These are phyloP conservation scores for Perca fluviatilis DNA, from an alignment of 2,113 vertebrate species.

Conservation along the genomic window DNA sequence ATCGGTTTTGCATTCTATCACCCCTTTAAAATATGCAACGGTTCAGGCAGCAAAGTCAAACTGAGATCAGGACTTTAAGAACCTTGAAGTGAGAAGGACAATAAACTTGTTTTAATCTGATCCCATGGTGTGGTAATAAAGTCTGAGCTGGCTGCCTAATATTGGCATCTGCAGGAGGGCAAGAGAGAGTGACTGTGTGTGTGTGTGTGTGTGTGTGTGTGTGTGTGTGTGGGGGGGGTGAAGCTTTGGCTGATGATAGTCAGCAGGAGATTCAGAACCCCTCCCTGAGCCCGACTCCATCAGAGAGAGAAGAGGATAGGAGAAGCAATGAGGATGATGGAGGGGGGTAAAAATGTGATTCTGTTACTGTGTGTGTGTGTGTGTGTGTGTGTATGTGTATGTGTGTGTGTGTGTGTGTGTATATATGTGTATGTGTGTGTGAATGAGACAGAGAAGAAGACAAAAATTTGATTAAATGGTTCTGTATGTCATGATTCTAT, in stretches of 20 bases:
- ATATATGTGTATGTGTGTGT: not conserved
- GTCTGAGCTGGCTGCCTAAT: slow-evolving; percentile 42
- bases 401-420: not conserved
- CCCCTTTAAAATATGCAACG: not conserved
- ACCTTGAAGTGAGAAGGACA: slow-evolving; percentile 30
- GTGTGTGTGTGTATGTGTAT: not conserved
- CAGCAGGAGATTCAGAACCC: slow-evolving; percentile 45
- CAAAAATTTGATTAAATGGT: not conserved
- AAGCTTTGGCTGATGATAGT: slow-evolving; percentile 46
- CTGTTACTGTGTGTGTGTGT: not conserved
- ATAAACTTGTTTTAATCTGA: slow-evolving; percentile 45
- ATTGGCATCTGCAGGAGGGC: slow-evolving; percentile 22
- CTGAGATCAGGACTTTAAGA: slow-evolving; percentile 9
- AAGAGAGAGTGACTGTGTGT: not conserved
- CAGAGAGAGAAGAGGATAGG: slow-evolving; percentile 47
- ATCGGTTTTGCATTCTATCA: no score
- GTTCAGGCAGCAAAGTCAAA: not conserved
- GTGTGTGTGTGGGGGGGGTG: slow-evolving; percentile 3
- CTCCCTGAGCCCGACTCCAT: slow-evolving; percentile 45
- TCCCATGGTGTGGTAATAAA: slow-evolving; percentile 27
- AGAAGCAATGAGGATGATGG: slow-evolving; percentile 35
- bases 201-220: slow-evolving; percentile 1
- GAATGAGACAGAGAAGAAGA: not conserved
- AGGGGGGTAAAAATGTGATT: slow-evolving; percentile 33
- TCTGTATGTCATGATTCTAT: not conserved